Conservation (phyloP, 1,140 invertebrate genomes). For the Portunus trituberculatus region DNA sequence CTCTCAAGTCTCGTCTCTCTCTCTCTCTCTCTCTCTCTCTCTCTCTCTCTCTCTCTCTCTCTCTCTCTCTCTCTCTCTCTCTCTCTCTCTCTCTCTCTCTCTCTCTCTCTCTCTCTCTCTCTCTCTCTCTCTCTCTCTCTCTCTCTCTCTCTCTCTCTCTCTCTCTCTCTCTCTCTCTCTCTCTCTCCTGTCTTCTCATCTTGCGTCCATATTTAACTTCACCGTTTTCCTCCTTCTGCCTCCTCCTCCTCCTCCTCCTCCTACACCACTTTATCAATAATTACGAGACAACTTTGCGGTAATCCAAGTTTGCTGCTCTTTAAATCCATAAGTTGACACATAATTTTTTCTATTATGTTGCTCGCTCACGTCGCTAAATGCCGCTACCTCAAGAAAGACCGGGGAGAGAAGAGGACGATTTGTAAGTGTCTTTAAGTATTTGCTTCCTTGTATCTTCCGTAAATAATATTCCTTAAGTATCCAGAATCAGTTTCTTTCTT, state of each 20-base stretch:
- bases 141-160: background rate
- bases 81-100: slow-evolving; percentile 29
- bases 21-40: background rate
- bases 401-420: no score
- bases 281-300: no score
- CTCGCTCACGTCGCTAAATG: no score
- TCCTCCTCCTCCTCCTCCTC: background rate
- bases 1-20: background rate
- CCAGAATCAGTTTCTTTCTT: no score
- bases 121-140: background rate
- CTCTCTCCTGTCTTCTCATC: background rate
- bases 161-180: slow-evolving; percentile 9
- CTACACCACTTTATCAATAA: no score
- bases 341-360: no score
- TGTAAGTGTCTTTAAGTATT: no score
- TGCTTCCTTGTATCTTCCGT: no score
- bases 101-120: background rate
- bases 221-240: background rate
- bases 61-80: slow-evolving; percentile 7
- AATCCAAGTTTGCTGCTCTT: no score
- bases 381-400: no score
- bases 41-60: background rate
- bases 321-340: no score
- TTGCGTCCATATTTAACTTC: background rate
- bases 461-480: no score